A percentile compares a stretch with the other conserved stretches of the same genome.
phyloP scores from a whole-genome alignment of 2,797 vertebrate species.

The Chloroceryle amazona region DNA sequence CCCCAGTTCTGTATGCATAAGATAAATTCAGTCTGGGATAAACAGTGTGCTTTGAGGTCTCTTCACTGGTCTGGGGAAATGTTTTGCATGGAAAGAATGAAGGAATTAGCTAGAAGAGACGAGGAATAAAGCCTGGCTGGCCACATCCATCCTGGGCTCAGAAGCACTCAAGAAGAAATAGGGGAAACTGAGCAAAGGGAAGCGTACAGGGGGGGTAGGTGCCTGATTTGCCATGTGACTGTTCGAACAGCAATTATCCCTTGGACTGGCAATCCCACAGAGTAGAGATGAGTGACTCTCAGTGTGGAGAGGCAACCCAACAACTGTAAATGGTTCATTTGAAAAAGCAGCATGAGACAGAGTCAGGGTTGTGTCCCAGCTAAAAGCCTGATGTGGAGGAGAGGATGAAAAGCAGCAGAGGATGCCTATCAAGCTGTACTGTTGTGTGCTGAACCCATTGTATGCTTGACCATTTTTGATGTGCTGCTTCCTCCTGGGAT shows the following conservation, averaged over 20 bases:
- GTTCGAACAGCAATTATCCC: not conserved
- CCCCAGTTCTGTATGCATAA: not conserved
- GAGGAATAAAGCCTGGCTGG: not conserved
- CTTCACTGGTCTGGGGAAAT: not conserved
- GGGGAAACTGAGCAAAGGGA: not conserved
- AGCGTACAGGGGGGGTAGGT: not conserved
- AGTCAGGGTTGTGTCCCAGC: not conserved
- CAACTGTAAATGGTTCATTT: not conserved
- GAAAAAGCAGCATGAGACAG: not conserved
- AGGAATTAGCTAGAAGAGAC: not conserved
- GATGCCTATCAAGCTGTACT: fast-evolving
- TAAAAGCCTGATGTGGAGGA: not conserved
- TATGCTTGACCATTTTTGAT: not conserved
- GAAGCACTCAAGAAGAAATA: not conserved
- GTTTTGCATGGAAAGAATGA: not conserved
- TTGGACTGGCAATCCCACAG: not conserved
- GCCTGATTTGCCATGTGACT: not conserved
- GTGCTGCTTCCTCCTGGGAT: not conserved
- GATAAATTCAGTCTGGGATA: constrained; percentile 20
- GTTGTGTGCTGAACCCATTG: fast-evolving
- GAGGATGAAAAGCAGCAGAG: not conserved
- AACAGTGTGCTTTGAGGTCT: not conserved
- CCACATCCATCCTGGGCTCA: not conserved
- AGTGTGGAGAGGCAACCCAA: not conserved
- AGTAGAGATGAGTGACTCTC: not conserved